Base-by-base conservation (phyloP, 1,140 invertebrate genomes). In the Trachymyrmex cornetzi region DNA sequence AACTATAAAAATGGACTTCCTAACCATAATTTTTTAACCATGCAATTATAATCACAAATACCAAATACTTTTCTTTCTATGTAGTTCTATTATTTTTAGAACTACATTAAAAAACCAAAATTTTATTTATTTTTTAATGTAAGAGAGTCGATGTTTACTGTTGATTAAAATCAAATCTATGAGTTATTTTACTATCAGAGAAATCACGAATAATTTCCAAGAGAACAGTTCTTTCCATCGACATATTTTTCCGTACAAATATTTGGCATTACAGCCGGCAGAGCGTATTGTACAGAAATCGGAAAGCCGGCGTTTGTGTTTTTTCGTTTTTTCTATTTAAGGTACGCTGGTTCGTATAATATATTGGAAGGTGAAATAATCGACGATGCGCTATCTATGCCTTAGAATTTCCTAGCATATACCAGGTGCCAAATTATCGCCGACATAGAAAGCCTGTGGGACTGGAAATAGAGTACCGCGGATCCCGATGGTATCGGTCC, bases 391-490 rank as follows among this genome's bases (percentile, higher is more conserved):
- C 12, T 61, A 61, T 75, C 12, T 75, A 38, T 61, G 55, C 55
- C 44, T 61, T 12, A 34, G 38, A 75, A 50, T 84, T 69, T 59
- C 27, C 11, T n/a, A 4, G 48, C 38, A 44, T 44, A 59, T 38
- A 38, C 22, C 59, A 69, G 59, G 30, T 87, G 69, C 84, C 69
- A 63, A 77, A 89, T 80, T 89, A 87, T 89, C n/a, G 59, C 44
- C 63, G 67, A 27, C 12, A 16, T 2, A 55, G 38, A 30, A 44
- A 77, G 72, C 38, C 38, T 59, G 24, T 63, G 53, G 50, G 75
- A 84, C 63, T 50, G 50, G 71, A 67, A 59, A 61, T 55, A 77
- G 38, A 53, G 71, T 53, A 59, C n/a, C 61, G 24, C n/a, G 72
- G 38, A 66, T 79, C 75, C 38, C 53, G 59, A 74, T 12, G 57